Evolutionary conservation across 2,797 vertebrate genomes (phyloP).

Genomic region (Tolypeutes matacus): DNA sequence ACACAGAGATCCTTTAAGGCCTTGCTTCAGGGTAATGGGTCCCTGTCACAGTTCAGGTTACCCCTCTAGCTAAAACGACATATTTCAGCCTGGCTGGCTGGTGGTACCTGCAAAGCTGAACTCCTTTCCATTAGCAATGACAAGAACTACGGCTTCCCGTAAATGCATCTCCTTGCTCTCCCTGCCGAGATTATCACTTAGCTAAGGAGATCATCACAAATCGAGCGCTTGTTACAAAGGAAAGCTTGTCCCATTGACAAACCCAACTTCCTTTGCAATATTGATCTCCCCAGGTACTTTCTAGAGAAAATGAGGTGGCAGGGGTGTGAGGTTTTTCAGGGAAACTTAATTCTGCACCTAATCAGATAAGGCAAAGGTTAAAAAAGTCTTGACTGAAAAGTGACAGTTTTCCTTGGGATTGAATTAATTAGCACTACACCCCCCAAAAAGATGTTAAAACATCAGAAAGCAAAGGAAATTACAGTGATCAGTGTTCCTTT

Average conservation of each 20-base stretch:
- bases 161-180: neutral
- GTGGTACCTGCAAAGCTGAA: rapidly evolving
- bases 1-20: neutral
- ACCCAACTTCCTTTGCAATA: neutral
- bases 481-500: slow-evolving; percentile 18
- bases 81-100: neutral
- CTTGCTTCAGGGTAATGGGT: neutral
- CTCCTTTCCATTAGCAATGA: neutral
- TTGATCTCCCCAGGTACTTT: neutral
- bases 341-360: neutral
- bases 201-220: neutral
- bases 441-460: neutral
- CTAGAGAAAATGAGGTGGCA: neutral
- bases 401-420: slow-evolving; percentile 14
- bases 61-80: rapidly evolving
- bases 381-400: slow-evolving; percentile 63
- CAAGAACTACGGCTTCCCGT: neutral
- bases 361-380: slow-evolving; percentile 62
- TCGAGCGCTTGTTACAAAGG: neutral
- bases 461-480: slow-evolving; percentile 59
- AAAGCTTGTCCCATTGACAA: neutral
- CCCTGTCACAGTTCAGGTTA: neutral
- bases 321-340: neutral
- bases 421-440: neutral
- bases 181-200: neutral